These are phyloP conservation scores for Synergus laeviventris DNA, from an alignment of 2,888 invertebrate genomes.

Conservation along the genomic window DNA sequence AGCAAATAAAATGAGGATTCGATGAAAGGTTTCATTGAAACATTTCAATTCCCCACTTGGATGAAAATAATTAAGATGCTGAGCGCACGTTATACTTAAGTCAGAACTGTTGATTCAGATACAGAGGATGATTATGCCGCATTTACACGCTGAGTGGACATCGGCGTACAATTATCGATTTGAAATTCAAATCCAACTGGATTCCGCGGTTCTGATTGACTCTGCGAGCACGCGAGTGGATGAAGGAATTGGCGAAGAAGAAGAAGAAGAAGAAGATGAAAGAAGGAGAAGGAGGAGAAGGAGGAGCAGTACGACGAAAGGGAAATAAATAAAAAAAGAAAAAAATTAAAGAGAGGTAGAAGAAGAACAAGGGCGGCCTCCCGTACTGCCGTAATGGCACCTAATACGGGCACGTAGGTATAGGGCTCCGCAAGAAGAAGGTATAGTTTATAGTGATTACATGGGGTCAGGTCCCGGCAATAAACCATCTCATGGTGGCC, in stretches of 20 bases:
- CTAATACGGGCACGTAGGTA: constrained; percentile 72
- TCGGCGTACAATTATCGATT: constrained; percentile 31
- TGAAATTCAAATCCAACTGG: constrained; percentile 32
- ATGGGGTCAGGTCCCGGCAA: constrained; percentile 75
- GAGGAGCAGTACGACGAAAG: constrained; percentile 49
- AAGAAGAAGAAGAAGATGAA: constrained; percentile 44
- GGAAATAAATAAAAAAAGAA: constrained; percentile 34
- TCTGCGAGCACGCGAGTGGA: constrained; percentile 48
- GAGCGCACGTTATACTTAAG: constrained; percentile 11
- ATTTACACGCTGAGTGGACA: constrained; percentile 35
- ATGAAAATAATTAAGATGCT: constrained; percentile 24
- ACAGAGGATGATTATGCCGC: constrained; percentile 21
- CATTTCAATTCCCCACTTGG: constrained; percentile 16
- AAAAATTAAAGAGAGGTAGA: constrained; percentile 47
- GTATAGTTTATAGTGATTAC: constrained; percentile 76
- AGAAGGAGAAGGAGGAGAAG: constrained; percentile 50
- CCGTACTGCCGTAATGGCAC: constrained; percentile 68
- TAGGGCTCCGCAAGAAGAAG: constrained; percentile 65
- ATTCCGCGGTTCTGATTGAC: constrained; percentile 46
- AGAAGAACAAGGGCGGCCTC: constrained; percentile 57
- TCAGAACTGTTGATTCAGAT: constrained; percentile 30
- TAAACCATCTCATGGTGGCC: constrained; percentile 74
- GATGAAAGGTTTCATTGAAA: constrained; percentile 19
- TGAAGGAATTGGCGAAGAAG: constrained; percentile 48
- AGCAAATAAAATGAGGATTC: not conserved